Percentiles rank a stretch among this genome's conserved stretches.
Conservation (phyloP, 2,797 vertebrate genomes). For the Monodelphis domestica region DNA sequence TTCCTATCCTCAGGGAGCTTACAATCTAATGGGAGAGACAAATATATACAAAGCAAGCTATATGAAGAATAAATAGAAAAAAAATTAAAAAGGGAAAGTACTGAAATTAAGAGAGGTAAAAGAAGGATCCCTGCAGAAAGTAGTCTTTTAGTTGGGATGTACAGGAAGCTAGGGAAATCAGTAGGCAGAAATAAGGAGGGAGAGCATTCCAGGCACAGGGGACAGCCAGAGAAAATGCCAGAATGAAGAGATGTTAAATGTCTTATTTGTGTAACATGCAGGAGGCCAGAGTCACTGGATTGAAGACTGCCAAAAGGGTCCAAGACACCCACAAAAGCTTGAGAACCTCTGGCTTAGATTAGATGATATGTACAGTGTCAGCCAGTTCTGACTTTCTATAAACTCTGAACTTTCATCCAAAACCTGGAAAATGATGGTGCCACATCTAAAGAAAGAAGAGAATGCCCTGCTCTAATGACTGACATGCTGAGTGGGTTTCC, state of each 20-base stretch:
- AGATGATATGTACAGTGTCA: background rate
- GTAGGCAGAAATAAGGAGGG: background rate
- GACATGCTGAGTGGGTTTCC: background rate
- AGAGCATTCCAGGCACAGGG: background rate
- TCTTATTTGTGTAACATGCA: background rate
- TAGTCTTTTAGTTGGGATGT: background rate
- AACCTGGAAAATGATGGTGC: background rate
- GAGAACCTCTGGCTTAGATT: background rate
- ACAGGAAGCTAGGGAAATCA: background rate
- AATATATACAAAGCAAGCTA: background rate
- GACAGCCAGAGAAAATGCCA: background rate
- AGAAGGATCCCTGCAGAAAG: background rate
- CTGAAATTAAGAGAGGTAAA: background rate
- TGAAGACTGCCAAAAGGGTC: background rate
- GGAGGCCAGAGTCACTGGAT: background rate
- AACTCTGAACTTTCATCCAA: background rate
- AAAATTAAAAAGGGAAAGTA: background rate
- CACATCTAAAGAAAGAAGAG: background rate
- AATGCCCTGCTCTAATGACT: background rate
- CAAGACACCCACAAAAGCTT: background rate
- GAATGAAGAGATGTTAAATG: background rate
- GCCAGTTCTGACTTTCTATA: background rate
- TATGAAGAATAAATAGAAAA: background rate
- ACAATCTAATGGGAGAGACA: background rate
- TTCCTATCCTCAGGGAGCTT: background rate